These are phyloP conservation scores for Rhinella marina DNA, from an alignment of 2,797 vertebrate genomes.

Conservation along the genomic window DNA sequence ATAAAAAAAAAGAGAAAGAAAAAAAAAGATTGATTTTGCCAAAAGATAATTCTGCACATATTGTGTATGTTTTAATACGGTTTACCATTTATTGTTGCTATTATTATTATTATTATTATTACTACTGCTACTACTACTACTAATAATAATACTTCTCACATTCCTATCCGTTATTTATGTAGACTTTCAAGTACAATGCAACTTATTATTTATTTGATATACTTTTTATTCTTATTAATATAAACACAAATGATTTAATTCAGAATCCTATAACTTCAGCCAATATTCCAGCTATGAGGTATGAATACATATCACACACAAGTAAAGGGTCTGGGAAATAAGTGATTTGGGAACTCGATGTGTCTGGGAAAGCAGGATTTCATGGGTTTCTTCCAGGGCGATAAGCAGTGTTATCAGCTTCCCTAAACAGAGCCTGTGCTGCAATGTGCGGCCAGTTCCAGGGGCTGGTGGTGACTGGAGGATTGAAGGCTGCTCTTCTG, in stretches of 20 bases:
- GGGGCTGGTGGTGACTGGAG: slow-evolving; percentile 40
- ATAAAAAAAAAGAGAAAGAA: background rate
- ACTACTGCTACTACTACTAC: too few species aligned
- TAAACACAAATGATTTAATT: background rate
- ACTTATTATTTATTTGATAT: background rate
- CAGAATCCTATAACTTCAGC: too few species aligned
- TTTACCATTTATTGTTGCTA: too few species aligned
- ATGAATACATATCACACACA: background rate
- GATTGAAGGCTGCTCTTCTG: slow-evolving; percentile 8
- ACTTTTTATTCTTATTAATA: background rate
- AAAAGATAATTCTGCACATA: too few species aligned
- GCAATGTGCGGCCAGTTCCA: slow-evolving; percentile 5
- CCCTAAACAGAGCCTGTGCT: slow-evolving; percentile 40
- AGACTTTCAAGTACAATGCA: too few species aligned
- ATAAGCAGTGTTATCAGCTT: slow-evolving; percentile 42
- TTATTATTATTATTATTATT: background rate
- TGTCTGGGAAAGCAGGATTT: slow-evolving; percentile 46
- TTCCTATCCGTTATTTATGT: background rate
- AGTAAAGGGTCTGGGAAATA: background rate
- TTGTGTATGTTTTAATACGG: too few species aligned
- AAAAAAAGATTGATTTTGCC: too few species aligned
- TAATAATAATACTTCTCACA: too few species aligned
- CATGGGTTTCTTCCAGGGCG: slow-evolving; percentile 18
- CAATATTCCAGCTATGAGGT: background rate
- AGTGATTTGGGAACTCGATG: slow-evolving; percentile 3